Conservation (phyloP, 2,797 vertebrate species). For the Alcedo quadribrachys region DNA sequence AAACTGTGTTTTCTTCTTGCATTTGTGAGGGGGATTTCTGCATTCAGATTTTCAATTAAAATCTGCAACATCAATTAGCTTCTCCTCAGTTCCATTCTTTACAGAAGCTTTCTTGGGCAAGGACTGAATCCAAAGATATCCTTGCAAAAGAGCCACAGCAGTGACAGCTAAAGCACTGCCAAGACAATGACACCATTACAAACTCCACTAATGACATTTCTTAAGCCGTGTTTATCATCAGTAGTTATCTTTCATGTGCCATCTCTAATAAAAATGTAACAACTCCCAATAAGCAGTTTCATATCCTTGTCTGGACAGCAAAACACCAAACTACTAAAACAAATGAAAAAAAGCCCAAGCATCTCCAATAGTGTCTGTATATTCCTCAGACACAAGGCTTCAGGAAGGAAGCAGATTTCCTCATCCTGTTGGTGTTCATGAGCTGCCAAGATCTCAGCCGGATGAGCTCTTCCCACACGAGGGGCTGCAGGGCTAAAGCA, state of each 20-base stretch:
- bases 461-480: conserved; percentile 55
- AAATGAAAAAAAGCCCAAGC: background rate
- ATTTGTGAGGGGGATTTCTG: background rate
- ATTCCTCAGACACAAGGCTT: conserved; percentile 62
- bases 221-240: background rate
- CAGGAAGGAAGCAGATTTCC: conserved; percentile 82
- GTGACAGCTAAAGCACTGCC: background rate
- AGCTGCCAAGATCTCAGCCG: conserved; percentile 61
- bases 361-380: conserved; percentile 55
- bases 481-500: background rate
- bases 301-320: conserved; percentile 8
- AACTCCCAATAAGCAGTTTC: conserved; percentile 4
- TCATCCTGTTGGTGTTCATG: conserved; percentile 65
- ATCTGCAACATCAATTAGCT: background rate
- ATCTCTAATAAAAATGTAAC: background rate
- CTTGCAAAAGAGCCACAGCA: background rate
- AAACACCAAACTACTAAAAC: conserved; percentile 23
- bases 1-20: background rate
- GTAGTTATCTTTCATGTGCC: background rate
- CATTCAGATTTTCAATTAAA: background rate
- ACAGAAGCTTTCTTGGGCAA: background rate
- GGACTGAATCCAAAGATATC: background rate
- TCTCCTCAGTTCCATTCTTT: background rate
- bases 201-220: background rate
- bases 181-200: background rate